Conservation (phyloP, 2,888 invertebrate genomes). For the Caenorhabditis becei region DNA sequence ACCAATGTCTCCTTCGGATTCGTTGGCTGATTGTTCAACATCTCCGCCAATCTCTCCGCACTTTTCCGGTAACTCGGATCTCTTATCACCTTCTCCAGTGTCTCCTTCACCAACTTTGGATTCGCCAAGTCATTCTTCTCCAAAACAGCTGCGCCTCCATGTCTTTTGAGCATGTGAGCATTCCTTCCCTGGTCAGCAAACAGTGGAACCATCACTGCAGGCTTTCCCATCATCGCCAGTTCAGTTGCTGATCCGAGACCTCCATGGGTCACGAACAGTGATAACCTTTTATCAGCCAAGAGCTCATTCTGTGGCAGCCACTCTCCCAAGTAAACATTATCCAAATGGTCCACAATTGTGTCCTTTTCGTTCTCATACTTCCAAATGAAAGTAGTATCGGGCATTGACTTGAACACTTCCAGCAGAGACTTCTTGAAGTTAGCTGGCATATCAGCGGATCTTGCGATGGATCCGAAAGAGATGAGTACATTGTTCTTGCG, state of each 20-base stretch:
- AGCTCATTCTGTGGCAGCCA: constrained; percentile 60
- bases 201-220: constrained; percentile 63
- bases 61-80: constrained; percentile 53
- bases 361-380: constrained; percentile 67
- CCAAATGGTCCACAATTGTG: constrained; percentile 30
- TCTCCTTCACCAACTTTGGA: constrained; percentile 32
- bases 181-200: constrained; percentile 73
- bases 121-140: constrained; percentile 58
- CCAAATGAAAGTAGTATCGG: constrained; percentile 68
- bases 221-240: constrained; percentile 62
- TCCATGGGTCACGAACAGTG: constrained; percentile 66
- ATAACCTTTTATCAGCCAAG: constrained; percentile 58
- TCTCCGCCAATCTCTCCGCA: constrained; percentile 57
- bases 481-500: constrained; percentile 59
- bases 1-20: constrained; percentile 64
- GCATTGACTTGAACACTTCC: constrained; percentile 52
- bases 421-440: constrained; percentile 41
- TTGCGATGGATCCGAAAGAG: constrained; percentile 63
- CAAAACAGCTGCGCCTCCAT: constrained; percentile 58
- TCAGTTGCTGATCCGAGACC: constrained; percentile 61
- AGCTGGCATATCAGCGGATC: constrained; percentile 55
- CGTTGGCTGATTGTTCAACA: constrained; percentile 64
- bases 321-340: constrained; percentile 62
- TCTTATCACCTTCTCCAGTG: constrained; percentile 62
- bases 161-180: constrained; percentile 65